Conservation (phyloP, 2,888 invertebrate genomes). For the Acronicta aceris region DNA sequence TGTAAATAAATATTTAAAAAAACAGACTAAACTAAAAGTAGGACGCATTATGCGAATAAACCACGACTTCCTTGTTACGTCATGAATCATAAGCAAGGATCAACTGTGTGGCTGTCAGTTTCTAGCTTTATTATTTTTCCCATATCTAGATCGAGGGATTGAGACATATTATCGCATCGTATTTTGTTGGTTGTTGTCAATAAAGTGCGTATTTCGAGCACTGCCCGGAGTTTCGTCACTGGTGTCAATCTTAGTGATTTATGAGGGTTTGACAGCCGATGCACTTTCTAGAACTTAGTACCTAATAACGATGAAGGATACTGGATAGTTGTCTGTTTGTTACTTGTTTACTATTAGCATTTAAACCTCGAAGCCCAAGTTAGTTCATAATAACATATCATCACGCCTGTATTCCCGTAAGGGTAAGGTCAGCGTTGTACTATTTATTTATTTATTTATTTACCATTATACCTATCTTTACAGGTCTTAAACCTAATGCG, state of each 20-base stretch:
- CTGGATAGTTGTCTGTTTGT: neutral
- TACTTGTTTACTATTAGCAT: no score
- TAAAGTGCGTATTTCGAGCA: slow-evolving; percentile 26
- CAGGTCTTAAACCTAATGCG: no score
- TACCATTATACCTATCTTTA: no score
- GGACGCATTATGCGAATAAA: slow-evolving; percentile 11
- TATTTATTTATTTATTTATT: no score
- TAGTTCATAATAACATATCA: no score
- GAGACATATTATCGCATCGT: slow-evolving; percentile 42
- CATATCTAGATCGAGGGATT: slow-evolving; percentile 45
- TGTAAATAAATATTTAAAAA: slow-evolving; percentile 4
- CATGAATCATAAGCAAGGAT: slow-evolving; percentile 32
- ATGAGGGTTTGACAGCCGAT: slow-evolving; percentile 64
- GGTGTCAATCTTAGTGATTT: slow-evolving; percentile 79
- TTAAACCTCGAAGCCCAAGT: no score
- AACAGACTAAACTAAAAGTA: slow-evolving; percentile 21
- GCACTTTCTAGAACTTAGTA: slow-evolving; percentile 70
- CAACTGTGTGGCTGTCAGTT: slow-evolving; percentile 27
- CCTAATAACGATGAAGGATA: slow-evolving; percentile 12
- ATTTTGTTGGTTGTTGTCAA: slow-evolving; percentile 23
- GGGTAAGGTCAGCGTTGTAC: no score
- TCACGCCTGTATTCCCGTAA: no score
- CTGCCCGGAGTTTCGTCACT: slow-evolving; percentile 68
- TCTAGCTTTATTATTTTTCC: slow-evolving; percentile 30
- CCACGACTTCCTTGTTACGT: slow-evolving; percentile 36